Base-by-base conservation (phyloP, 2,797 vertebrate species). In the Premnoplex brunnescens region DNA sequence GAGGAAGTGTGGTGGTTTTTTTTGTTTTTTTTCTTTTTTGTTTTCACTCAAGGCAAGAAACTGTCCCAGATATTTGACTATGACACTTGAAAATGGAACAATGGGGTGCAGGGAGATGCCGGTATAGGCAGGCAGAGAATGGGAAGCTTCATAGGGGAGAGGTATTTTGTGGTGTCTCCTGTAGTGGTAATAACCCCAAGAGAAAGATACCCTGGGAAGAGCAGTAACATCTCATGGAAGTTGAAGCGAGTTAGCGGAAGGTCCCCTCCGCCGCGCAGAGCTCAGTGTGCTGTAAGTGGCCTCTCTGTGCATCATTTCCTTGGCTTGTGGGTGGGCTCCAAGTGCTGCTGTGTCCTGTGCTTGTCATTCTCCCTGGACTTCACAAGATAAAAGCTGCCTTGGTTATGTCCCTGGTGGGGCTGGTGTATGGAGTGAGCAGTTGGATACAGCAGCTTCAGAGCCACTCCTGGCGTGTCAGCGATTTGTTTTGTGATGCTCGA, bases 61-160 rank as follows among this genome's bases (percentile, higher is more conserved):
- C 30, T 84, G 94, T 77, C 92, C 91, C 72, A 93, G 89, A 95
- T 93, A 93, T 41, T 92, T 85, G 73, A 77, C 46, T 85, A 23
- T 64, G 59, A n/a, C n/a, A 14, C 37, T 82, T 80, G 1, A 43
- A 91, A 95, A 51, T 54, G 39, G 75, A 91, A 30, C 16, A 5
- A 34, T 9, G 60, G 58, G 49, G 71, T 73, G 49, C 48, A 9
- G 67, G 59, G 49, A 68, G 39, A 32, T 54, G 27, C 15, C 12
- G 2, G 20, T 39, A 0, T 8, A 16, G 62, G 14, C 15, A 32
- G 58, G 28, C 10, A 41, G 3, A 37, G 37, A 63, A 55, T 11
- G 26, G 11, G 56, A 43, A 48, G 37, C 0, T 26, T 48, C 60
- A 63, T 16, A 54, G 34, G n/a, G 41, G 30, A 36, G 34, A 46